These are phyloP conservation scores for Siphlonurus alternatus DNA, from an alignment of 2,888 invertebrate species.

Conservation along the genomic window DNA sequence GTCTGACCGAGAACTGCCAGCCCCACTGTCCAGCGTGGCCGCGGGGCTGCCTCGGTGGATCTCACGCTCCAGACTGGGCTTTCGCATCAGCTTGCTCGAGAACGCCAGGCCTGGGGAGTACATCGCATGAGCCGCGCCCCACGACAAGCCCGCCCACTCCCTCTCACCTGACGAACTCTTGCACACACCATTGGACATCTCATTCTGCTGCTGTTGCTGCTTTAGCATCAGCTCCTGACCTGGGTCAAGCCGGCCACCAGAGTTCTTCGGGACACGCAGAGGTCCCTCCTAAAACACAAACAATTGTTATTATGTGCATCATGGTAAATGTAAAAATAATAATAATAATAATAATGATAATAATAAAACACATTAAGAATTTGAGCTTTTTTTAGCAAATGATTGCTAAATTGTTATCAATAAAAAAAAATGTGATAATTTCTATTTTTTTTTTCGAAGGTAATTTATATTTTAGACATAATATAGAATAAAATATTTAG, in stretches of 20 bases:
- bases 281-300: conserved; percentile 40
- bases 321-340: background rate
- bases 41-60: conserved; percentile 67
- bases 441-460: too few relatives aligned
- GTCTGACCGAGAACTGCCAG: conserved; percentile 77
- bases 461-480: too few relatives aligned
- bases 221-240: conserved; percentile 31
- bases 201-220: conserved; percentile 34
- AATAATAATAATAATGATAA: conserved; percentile 6
- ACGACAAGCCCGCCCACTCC: too few relatives aligned
- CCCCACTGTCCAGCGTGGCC: conserved; percentile 58
- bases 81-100: conserved; percentile 60
- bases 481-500: too few relatives aligned
- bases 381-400: too few relatives aligned
- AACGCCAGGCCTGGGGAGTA: conserved; percentile 34
- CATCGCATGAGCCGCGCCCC: too few relatives aligned
- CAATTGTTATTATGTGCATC: conserved; percentile 1
- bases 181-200: conserved; percentile 34
- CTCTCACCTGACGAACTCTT: conserved; percentile 25
- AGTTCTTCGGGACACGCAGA: conserved; percentile 47
- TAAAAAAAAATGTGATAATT: too few relatives aligned
- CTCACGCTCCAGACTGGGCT: conserved; percentile 77
- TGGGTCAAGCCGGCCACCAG: conserved; percentile 51
- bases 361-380: too few relatives aligned
- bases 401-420: too few relatives aligned